Evolutionary conservation across 2,888 invertebrate species (phyloP), one percentile per base, ranked within the genome.

Genomic region (Chrysotoxum bicinctum): DNA sequence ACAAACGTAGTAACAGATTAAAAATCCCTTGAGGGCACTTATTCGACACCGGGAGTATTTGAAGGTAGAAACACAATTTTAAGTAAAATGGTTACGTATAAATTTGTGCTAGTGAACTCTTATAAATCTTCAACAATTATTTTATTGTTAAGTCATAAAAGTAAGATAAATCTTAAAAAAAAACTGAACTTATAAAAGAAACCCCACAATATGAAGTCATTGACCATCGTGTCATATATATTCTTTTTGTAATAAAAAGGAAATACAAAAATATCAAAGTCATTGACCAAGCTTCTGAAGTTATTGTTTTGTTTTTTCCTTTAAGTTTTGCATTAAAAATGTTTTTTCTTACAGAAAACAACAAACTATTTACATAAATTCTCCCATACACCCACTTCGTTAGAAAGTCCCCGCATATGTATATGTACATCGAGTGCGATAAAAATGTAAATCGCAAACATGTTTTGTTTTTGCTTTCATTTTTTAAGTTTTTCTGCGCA

Each of bases 371-470:
- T 12, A 66, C 79, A 84, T 75, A 80, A 75, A 80, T 84, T 84
- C 54, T 19, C 40, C 30, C 58, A 37, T 40, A n/a, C 56, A 2
- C 16, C 21, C 32, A 35, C 81, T 21, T 62, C 35, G 43, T 10
- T 19, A 12, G 52, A 64, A 64, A 64, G 62, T 64, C 21, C 68
- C 23, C 35, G 23, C 37, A 52, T 26, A 26, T 26, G 7, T 6
- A n/a, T n/a, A n/a, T n/a, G n/a, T n/a, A 45, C 43, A 54, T 30
- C 35, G 35, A 54, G 60, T 75, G 54, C 50, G 48, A 35, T 35
- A 72, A 84, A 84, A 84, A 84, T 84, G 84, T 70, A 60, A 84
- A 80, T 80, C 48, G 54, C 69, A 84, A 64, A 84, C 64, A 75
- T 74, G 64, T 60, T 75, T 58, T 35, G 7, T 35, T 58, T 58